phyloP scores from a whole-genome alignment of 2,113 vertebrate species.

The Spilogale gracilis region DNA sequence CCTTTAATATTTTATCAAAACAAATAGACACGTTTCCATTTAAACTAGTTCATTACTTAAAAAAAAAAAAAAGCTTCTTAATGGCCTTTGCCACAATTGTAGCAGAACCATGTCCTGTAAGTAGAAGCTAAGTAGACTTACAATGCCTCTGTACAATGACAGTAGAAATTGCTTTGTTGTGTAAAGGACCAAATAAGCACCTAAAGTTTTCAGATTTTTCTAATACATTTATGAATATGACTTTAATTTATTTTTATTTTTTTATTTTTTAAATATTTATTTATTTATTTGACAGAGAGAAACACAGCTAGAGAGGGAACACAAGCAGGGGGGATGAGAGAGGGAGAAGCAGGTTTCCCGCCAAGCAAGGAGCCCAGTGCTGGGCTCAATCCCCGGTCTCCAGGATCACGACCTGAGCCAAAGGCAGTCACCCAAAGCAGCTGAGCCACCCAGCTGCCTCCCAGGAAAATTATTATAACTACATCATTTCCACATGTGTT shows the following conservation, averaged over 20 bases:
- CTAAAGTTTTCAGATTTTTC: conserved; percentile 68
- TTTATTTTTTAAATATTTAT: too few species aligned
- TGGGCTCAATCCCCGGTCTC: too few species aligned
- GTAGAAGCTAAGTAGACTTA: conserved; percentile 68
- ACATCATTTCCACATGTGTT: neutral
- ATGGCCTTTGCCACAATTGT: conserved; percentile 77
- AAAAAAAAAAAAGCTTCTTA: conserved; percentile 63
- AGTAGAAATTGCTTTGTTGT: conserved; percentile 66
- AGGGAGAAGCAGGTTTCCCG: too few species aligned
- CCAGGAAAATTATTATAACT: neutral
- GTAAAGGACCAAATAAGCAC: conserved; percentile 56
- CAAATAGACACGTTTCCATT: conserved; percentile 78
- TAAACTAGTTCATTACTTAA: conserved; percentile 77
- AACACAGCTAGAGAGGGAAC: too few species aligned
- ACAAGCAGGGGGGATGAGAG: too few species aligned
- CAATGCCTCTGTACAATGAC: conserved; percentile 70
- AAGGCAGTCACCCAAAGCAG: too few species aligned
- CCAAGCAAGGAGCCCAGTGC: too few species aligned
- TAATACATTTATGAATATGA: neutral
- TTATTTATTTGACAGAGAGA: too few species aligned
- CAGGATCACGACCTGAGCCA: too few species aligned
- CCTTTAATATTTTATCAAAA: conserved; percentile 76
- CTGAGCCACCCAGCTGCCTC: too few species aligned
- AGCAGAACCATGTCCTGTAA: conserved; percentile 80
- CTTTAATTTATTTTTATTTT: neutral